Conservation (phyloP, 1,140 invertebrate species). For the Potamilus streckersoni region DNA sequence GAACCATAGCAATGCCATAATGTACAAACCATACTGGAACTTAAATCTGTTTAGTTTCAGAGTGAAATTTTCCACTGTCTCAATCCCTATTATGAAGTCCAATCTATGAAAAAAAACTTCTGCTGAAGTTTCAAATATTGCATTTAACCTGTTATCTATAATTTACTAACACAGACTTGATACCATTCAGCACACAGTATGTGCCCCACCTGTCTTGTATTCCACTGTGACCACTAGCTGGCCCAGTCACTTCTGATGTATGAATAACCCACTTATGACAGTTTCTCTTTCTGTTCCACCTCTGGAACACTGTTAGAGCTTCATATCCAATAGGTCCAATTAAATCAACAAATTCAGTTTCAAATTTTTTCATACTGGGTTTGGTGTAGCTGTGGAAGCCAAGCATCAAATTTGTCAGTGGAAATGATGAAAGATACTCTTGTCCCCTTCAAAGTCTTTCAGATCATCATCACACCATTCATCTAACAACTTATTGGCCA, state of each 20-base stretch:
- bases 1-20: too few species aligned
- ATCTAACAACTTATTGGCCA: conserved; percentile 9
- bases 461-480: conserved; percentile 12
- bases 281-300: background rate
- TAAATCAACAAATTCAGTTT: too few species aligned
- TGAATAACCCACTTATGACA: too few species aligned
- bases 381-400: too few species aligned
- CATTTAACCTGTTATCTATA: conserved; percentile 2
- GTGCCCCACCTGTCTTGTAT: background rate
- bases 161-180: too few species aligned
- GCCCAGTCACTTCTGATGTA: conserved; percentile 10
- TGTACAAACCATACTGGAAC: too few species aligned
- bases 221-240: conserved; percentile 15
- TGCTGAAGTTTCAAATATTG: conserved; percentile 14
- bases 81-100: background rate
- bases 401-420: conserved; percentile 15
- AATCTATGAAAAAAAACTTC: background rate
- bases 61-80: background rate
- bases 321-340: too few species aligned
- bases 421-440: conserved; percentile 9
- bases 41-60: too few species aligned
- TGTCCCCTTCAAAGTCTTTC: background rate
- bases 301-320: background rate
- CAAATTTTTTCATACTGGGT: too few species aligned
- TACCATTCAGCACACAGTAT: too few species aligned